Percentiles rank a stretch among this genome's conserved stretches.
Evolutionary conservation across 2,797 vertebrate genomes (phyloP).

Genomic region (Manis pentadactyla): DNA sequence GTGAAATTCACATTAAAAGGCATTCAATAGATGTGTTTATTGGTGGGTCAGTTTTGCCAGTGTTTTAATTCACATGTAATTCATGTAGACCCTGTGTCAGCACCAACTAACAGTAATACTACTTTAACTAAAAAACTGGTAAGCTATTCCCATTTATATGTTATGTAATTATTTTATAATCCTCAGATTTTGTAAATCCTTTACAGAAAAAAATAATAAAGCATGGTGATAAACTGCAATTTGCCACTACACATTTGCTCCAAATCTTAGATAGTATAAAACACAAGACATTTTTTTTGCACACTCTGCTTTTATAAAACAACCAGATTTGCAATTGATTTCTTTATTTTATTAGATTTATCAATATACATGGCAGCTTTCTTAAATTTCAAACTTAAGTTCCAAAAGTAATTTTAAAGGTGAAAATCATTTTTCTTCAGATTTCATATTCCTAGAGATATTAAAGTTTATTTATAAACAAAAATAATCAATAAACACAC

Average conservation of each 20-base stretch:
- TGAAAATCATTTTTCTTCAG: conserved; percentile 79
- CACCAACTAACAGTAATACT: conserved; percentile 59
- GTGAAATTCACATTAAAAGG: conserved; percentile 72
- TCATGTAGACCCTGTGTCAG: conserved; percentile 56
- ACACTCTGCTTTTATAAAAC: conserved; percentile 82
- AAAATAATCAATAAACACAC: conserved; percentile 80
- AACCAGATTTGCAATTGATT: conserved; percentile 81
- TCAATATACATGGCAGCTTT: conserved; percentile 83
- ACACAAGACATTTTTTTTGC: conserved; percentile 75
- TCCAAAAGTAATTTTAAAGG: conserved; percentile 81
- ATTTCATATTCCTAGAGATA: conserved; percentile 76
- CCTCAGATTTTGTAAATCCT: conserved; percentile 68
- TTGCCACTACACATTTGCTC: conserved; percentile 77
- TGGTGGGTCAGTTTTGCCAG: conserved; percentile 62
- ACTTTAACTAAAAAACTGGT: conserved; percentile 64
- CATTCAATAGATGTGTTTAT: conserved; percentile 65
- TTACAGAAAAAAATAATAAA: conserved; percentile 71
- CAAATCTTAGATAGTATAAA: conserved; percentile 74
- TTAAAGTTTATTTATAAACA: conserved; percentile 83
- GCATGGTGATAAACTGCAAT: conserved; percentile 73
- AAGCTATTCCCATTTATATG: conserved; percentile 66
- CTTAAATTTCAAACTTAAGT: conserved; percentile 80
- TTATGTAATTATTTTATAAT: conserved; percentile 69
- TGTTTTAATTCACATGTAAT: conserved; percentile 76
- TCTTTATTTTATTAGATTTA: conserved; percentile 82